Conservation (phyloP, 1,140 invertebrate genomes). For the Lordiphosa mommai region DNA sequence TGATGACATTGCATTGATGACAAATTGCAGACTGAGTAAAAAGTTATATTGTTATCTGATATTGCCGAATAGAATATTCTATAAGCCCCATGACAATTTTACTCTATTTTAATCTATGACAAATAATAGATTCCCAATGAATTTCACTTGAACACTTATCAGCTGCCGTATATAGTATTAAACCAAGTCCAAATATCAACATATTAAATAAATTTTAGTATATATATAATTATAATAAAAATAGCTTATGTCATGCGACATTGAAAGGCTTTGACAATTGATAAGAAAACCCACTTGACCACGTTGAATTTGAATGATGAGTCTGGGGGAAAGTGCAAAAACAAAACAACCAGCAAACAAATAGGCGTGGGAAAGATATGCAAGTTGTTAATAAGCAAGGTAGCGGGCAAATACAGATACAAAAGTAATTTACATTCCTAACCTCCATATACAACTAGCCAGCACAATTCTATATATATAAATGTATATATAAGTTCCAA, state of each 20-base stretch:
- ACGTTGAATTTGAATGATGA: constrained; percentile 48
- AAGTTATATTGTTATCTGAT: too few relatives aligned
- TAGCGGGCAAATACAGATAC: not conserved
- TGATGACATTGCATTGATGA: too few relatives aligned
- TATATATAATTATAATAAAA: constrained; percentile 23
- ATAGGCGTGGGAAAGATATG: constrained; percentile 7
- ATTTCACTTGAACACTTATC: constrained; percentile 12
- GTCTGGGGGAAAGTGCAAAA: constrained; percentile 8
- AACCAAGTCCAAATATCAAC: constrained; percentile 1
- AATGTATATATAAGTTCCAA: constrained; percentile 33
- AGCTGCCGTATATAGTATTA: constrained; percentile 15
- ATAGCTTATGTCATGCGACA: constrained; percentile 51
- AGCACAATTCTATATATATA: constrained; percentile 4
- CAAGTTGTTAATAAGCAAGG: not conserved
- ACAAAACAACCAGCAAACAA: too few relatives aligned
- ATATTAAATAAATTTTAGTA: constrained; percentile 9
- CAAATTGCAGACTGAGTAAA: too few relatives aligned
- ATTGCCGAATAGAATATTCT: too few relatives aligned
- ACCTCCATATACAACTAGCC: constrained; percentile 8
- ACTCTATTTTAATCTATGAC: constrained; percentile 17
- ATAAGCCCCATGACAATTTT: not conserved
- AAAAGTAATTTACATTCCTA: constrained; percentile 24
- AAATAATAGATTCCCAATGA: constrained; percentile 20
- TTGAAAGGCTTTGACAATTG: constrained; percentile 32
- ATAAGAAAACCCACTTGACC: constrained; percentile 44